phyloP scores from a whole-genome alignment of 2,113 vertebrate genomes.

The human region DNA sequence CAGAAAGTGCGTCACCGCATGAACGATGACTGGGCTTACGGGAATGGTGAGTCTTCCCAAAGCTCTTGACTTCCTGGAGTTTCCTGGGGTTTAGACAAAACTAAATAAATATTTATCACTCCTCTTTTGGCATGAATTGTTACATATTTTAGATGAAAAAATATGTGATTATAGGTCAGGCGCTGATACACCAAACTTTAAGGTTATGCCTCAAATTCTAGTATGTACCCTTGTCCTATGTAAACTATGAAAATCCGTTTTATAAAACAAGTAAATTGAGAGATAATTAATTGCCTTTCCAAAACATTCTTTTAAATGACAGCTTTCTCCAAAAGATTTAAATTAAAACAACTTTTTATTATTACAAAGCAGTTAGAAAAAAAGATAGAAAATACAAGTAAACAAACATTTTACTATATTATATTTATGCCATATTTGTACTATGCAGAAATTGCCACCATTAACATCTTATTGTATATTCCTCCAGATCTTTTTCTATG shows the following conservation, averaged over 20 bases:
- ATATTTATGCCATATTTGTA: not conserved
- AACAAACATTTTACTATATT: not conserved
- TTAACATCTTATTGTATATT: not conserved
- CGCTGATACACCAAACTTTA: not conserved
- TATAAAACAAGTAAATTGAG: constrained; percentile 25
- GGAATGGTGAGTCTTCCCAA: constrained; percentile 86
- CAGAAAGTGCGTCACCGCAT: constrained; percentile 93
- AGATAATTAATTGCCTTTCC: not conserved
- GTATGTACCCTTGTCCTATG: not conserved
- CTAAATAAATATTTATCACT: not conserved
- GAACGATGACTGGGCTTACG: constrained; percentile 94
- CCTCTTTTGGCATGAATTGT: not conserved
- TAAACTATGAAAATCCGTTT: not conserved
- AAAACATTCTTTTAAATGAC: constrained; percentile 10
- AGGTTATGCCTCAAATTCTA: not conserved
- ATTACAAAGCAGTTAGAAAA: not conserved
- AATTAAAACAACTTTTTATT: constrained; percentile 1
- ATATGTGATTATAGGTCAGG: not conserved
- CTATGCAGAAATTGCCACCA: not conserved
- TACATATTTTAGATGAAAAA: constrained; percentile 36
- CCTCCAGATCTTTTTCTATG: not conserved
- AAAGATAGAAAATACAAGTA: not conserved
- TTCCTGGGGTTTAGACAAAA: not conserved
- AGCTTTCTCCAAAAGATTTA: not conserved
- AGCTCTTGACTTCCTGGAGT: not conserved